These are phyloP conservation scores for Masnerella sp. DNA, from an alignment of 2,888 invertebrate genomes.

Conservation along the genomic window DNA sequence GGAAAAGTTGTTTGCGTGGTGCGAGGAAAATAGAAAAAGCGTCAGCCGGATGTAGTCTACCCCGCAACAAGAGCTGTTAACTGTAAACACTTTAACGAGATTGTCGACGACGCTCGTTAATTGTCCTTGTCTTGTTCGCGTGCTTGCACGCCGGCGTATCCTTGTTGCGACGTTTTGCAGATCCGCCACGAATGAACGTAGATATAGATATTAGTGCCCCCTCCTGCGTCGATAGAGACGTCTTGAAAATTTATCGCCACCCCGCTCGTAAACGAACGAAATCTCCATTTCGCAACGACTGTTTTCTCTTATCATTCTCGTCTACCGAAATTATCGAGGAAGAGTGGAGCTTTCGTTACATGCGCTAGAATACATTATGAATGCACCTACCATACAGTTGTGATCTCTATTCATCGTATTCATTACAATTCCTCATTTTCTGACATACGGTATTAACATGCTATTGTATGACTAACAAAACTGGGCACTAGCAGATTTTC, in stretches of 20 bases:
- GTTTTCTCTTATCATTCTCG: constrained; percentile 64
- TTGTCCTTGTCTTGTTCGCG: constrained; percentile 45
- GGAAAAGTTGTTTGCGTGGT: neutral
- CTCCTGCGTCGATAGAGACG: constrained; percentile 63
- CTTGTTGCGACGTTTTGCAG: constrained; percentile 44
- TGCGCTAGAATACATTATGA: constrained; percentile 59
- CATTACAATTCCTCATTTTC: constrained; percentile 62
- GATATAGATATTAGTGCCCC: constrained; percentile 49
- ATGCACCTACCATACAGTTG: constrained; percentile 59
- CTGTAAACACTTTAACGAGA: constrained; percentile 45
- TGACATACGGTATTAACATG: constrained; percentile 60
- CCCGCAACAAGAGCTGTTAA: constrained; percentile 38
- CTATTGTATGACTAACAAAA: constrained; percentile 60
- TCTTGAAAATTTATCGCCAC: constrained; percentile 68
- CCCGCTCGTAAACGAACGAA: constrained; percentile 65
- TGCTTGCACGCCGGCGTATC: constrained; percentile 20
- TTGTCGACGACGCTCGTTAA: constrained; percentile 36
- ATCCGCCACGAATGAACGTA: constrained; percentile 38
- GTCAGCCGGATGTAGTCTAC: constrained; percentile 2
- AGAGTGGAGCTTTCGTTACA: constrained; percentile 60
- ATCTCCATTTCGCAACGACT: constrained; percentile 65
- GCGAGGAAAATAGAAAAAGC: neutral
- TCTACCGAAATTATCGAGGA: constrained; percentile 62
- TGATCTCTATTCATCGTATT: constrained; percentile 61
- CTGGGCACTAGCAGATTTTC: constrained; percentile 56